phyloP scores from a whole-genome alignment of 2,888 invertebrate genomes.

The Plebejus anna region DNA sequence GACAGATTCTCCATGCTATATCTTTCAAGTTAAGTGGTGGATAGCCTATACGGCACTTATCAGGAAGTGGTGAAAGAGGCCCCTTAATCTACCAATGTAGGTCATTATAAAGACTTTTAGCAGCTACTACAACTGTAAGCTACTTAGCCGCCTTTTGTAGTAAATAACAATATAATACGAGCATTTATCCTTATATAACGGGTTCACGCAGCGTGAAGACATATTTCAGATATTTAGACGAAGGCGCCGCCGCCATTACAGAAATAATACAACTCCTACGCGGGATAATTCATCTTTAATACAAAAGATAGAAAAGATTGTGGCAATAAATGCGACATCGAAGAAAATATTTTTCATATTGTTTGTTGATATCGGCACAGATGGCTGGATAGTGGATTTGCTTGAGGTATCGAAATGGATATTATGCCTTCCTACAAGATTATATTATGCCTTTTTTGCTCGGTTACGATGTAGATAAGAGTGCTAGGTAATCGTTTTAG shows the following conservation, averaged over 20 bases:
- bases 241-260: not conserved
- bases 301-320: not conserved
- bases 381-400: not conserved
- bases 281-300: slow-evolving; percentile 19
- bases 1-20: too few species aligned
- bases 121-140: not conserved
- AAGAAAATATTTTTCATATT: slow-evolving; percentile 22
- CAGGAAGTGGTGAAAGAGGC: too few species aligned
- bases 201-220: slow-evolving; percentile 5
- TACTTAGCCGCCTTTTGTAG: not conserved
- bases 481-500: too few species aligned
- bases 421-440: too few species aligned
- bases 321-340: slow-evolving; percentile 10
- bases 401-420: not conserved
- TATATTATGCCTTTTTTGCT: too few species aligned
- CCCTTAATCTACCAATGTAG: too few species aligned
- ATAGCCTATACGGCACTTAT: too few species aligned
- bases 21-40: too few species aligned
- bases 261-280: slow-evolving; percentile 9
- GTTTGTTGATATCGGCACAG: not conserved
- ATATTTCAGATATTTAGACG: slow-evolving; percentile 22
- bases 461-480: too few species aligned
- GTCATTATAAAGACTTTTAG: not conserved
- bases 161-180: not conserved
- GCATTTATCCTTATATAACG: slow-evolving; percentile 9